Evolutionary conservation across 2,888 invertebrate species (phyloP).

Genomic region (Epinotia brunnichana): DNA sequence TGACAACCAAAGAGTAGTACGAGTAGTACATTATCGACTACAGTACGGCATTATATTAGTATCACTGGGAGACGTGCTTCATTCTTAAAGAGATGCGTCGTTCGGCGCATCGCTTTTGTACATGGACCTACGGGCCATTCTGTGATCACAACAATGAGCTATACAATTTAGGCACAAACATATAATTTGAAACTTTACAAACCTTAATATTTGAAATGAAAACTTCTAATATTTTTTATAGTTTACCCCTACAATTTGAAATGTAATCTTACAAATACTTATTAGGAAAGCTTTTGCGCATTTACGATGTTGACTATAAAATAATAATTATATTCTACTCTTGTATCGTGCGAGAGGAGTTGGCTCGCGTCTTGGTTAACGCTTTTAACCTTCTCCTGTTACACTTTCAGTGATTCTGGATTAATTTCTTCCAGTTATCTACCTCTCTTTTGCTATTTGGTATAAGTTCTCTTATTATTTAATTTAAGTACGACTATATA

Average conservation of each 20-base stretch:
- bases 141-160: constrained; percentile 58
- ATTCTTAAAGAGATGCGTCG: constrained; percentile 43
- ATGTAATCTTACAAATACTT: constrained; percentile 58
- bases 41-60: constrained; percentile 55
- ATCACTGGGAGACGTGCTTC: constrained; percentile 60
- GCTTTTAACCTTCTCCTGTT: not conserved
- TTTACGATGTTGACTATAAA: constrained; percentile 82
- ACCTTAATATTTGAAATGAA: constrained; percentile 56
- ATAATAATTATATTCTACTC: constrained; percentile 67
- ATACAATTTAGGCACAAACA: constrained; percentile 58
- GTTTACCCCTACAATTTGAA: constrained; percentile 75
- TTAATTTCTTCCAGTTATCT: constrained; percentile 53
- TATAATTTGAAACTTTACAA: constrained; percentile 58
- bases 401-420: constrained; percentile 18
- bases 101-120: constrained; percentile 12
- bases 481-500: constrained; percentile 7
- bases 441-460: constrained; percentile 45
- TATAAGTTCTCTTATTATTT: constrained; percentile 16
- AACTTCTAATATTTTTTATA: constrained; percentile 75
- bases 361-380: constrained; percentile 55
- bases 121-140: constrained; percentile 43
- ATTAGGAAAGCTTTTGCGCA: constrained; percentile 76
- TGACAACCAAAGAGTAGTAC: constrained; percentile 58
- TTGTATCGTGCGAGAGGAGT: constrained; percentile 51
- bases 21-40: constrained; percentile 48